Conservation (phyloP, 2,113 vertebrate species). For the Actenoides hombroni region DNA sequence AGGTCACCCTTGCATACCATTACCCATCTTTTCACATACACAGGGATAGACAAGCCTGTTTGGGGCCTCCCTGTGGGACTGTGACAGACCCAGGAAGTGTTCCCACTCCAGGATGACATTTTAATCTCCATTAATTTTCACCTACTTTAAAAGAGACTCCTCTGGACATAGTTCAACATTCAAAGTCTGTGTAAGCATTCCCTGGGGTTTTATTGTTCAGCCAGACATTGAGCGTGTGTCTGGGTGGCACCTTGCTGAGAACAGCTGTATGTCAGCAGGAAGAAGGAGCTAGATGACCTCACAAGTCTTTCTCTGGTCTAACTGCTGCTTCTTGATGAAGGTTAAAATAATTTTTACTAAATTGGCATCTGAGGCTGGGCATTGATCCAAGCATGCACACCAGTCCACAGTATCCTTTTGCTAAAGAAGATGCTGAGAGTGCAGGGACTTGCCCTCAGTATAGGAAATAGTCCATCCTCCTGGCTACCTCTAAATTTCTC, state of each 20-base stretch:
- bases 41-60: neutral
- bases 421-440: neutral
- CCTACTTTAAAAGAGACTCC: neutral
- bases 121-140: slow-evolving; percentile 11
- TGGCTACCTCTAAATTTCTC: neutral
- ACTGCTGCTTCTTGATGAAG: slow-evolving; percentile 4
- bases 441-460: neutral
- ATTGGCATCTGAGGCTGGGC: neutral
- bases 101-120: neutral
- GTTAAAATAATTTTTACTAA: neutral
- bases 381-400: neutral
- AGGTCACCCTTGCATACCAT: neutral
- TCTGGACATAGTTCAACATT: neutral
- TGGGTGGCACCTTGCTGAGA: neutral
- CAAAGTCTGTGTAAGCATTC: neutral
- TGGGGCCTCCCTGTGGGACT: neutral
- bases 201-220: neutral
- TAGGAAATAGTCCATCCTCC: neutral
- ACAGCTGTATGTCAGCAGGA: neutral
- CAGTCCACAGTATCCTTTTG: neutral
- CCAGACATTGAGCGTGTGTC: neutral
- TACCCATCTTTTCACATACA: neutral
- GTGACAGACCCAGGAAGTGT: neutral
- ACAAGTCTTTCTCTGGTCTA: neutral
- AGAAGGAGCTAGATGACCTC: neutral